Evolutionary conservation across 1,140 invertebrate genomes (phyloP), one percentile per base, ranked within the genome.

Genomic region (Platyscapa corneri): DNA sequence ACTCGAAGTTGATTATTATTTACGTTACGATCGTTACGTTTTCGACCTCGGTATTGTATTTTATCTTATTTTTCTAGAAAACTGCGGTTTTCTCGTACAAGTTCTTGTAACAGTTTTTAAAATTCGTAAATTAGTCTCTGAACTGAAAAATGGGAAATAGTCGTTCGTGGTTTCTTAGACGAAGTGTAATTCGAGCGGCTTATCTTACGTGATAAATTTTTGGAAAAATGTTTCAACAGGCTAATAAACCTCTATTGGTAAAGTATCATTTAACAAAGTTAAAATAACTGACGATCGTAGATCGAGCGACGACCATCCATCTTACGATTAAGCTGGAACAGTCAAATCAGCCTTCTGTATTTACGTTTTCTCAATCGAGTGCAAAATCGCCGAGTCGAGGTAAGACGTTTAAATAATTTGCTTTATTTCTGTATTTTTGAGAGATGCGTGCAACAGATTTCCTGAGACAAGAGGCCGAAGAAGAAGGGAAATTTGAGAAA

Each of bases 191-290:
- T 88, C 39, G 81, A 85, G 79, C 84, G 83, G 86, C 76, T 87
- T 76, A 77, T 86, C 87, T 87, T 85, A 88, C 42, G 86, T 83
- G 88, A 91, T 91, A 91, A 90, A 91, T 88, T 92, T 90, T 90
- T 90, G 88, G 89, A 89, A 90, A 89, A 91, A 89, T 90, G n/a
- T 86, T 87, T 76, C 90, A 92, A 92, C 92, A 92, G 90, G 90
- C 90, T 91, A 7, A 89, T 90, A 89, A 90, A 89, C 32, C 85
- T 56, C 89, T 91, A 92, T 86, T 90, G 84, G 87, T 91, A 91
- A 91, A 90, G 88, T 12, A 91, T 56, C 10, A 2, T 89, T 92
- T 86, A 92, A 92, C 90, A 90, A 88, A 92, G 90, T 87, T 88
- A 87, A 90, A 90, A 89, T 18, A 76, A 53, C 20, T 78, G 42